These are phyloP conservation scores for Serranochromis macrocephalus DNA, from an alignment of 2,113 vertebrate species.

Conservation along the genomic window DNA sequence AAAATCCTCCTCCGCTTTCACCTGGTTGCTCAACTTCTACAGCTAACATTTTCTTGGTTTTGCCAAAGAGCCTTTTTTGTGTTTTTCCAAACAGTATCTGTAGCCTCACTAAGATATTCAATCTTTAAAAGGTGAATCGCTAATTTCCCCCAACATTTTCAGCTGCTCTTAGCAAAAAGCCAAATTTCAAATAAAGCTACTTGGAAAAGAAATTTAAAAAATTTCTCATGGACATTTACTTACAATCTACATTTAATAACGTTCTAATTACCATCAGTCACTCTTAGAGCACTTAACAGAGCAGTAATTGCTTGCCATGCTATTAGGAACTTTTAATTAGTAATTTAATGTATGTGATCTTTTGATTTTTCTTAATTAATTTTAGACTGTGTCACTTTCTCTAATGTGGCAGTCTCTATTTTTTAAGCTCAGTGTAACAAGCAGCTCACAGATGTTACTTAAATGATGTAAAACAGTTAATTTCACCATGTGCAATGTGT, in stretches of 20 bases:
- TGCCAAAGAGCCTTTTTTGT: not conserved
- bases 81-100: not conserved
- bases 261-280: not conserved
- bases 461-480: not conserved
- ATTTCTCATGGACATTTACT: not conserved
- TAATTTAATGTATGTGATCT: not conserved
- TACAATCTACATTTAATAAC: not conserved
- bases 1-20: not conserved
- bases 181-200: not conserved
- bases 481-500: not conserved
- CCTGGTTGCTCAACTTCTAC: not conserved
- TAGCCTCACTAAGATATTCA: not conserved
- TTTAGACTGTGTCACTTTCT: not conserved
- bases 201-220: not conserved
- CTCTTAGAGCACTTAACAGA: not conserved
- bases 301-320: not conserved
- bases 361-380: not conserved
- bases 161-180: not conserved
- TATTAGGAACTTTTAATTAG: not conserved
- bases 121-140: not conserved
- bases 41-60: not conserved
- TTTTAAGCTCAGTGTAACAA: not conserved
- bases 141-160: not conserved
- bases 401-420: not conserved
- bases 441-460: not conserved